Conservation (phyloP, 2,113 vertebrate species). For the Ptychochromis oligacanthus region DNA sequence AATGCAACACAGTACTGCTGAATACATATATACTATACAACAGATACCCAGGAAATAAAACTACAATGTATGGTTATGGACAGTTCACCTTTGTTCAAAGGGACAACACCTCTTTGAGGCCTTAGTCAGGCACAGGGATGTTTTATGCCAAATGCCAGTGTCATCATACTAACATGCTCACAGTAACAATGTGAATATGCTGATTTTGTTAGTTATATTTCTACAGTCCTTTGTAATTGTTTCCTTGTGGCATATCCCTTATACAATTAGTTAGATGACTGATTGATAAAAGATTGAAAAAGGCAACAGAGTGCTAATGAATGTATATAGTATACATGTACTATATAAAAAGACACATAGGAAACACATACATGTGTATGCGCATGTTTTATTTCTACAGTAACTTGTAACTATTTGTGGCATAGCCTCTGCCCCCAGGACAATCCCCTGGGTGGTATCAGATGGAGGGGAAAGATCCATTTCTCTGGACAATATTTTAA, state of each 20-base stretch:
- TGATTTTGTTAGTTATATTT: background rate
- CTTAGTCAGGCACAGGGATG: background rate
- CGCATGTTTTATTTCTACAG: background rate
- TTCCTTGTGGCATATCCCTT: too few relatives aligned
- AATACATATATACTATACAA: background rate
- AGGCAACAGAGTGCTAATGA: background rate
- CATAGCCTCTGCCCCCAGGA: background rate
- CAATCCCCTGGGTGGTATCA: background rate
- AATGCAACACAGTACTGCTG: constrained; percentile 8
- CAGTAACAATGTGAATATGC: background rate
- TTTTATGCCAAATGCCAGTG: background rate
- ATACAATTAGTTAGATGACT: too few relatives aligned
- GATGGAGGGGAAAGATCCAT: background rate
- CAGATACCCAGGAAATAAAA: background rate
- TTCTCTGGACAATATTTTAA: background rate
- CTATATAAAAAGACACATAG: background rate
- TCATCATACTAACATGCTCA: background rate
- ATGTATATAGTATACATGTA: background rate
- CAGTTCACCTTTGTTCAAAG: background rate
- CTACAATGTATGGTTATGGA: background rate
- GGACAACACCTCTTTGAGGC: background rate
- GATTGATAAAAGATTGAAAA: background rate
- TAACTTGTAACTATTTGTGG: background rate
- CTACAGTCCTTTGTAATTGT: background rate
- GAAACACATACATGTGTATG: background rate